A percentile compares a stretch with the other conserved stretches of the same genome.
These are phyloP conservation scores for Prionailurus bengalensis DNA, from an alignment of 2,113 vertebrate species.

Conservation along the genomic window DNA sequence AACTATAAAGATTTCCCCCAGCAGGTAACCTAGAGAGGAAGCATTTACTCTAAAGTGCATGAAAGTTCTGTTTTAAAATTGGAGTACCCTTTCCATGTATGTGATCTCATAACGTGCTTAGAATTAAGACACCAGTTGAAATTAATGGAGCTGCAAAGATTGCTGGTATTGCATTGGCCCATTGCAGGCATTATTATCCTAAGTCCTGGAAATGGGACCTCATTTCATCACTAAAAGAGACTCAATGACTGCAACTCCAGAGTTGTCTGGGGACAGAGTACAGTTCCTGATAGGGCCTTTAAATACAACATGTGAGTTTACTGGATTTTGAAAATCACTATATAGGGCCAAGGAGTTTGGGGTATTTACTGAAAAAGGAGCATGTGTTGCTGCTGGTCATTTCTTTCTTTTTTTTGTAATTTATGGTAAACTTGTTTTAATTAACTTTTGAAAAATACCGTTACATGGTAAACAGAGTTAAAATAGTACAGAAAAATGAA, in stretches of 20 bases:
- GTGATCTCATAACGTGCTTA: neutral
- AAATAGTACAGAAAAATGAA: neutral
- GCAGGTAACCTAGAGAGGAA: neutral
- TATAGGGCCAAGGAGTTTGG: neutral
- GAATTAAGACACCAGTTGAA: neutral
- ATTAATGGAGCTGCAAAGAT: neutral
- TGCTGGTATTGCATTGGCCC: neutral
- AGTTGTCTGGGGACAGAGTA: neutral
- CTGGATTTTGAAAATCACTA: neutral
- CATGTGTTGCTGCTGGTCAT: neutral
- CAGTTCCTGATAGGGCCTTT: neutral
- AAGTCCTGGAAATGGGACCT: neutral
- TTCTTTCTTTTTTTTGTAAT: neutral
- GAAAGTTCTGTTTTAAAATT: slow-evolving; percentile 26
- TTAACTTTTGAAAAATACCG: neutral
- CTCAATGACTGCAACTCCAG: neutral
- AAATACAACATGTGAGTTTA: neutral
- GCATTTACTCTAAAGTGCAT: neutral
- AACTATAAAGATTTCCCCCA: neutral
- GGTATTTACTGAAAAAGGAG: neutral
- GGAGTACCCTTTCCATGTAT: neutral
- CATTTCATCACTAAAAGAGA: neutral
- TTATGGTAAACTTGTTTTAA: slow-evolving; percentile 37
- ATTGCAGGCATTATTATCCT: neutral
- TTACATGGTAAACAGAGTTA: neutral